These are phyloP conservation scores for Cephalophus harveyi DNA, from an alignment of 2,113 vertebrate genomes.

Conservation along the genomic window DNA sequence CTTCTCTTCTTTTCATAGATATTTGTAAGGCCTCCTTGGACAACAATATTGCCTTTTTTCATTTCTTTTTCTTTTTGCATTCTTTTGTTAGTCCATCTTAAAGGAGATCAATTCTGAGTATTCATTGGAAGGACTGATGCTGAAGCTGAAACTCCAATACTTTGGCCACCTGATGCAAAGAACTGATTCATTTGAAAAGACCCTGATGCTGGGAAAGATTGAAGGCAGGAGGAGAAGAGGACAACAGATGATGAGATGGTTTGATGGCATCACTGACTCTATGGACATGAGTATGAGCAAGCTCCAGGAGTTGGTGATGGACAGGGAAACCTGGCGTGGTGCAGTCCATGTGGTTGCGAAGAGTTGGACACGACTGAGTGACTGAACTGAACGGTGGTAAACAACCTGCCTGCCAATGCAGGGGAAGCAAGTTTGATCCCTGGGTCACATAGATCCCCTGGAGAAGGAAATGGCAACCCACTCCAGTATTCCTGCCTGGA, in stretches of 20 bases:
- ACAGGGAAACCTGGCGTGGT: background rate
- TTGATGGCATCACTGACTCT: background rate
- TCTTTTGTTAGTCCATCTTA: background rate
- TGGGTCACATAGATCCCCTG: background rate
- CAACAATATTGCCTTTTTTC: background rate
- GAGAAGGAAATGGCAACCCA: background rate
- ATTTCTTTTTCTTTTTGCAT: background rate
- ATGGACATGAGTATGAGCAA: background rate
- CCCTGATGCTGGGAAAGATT: background rate
- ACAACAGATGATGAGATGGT: background rate
- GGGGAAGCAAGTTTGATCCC: background rate
- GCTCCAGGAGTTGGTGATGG: background rate
- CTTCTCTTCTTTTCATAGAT: background rate
- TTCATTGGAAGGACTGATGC: background rate
- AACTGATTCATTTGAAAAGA: background rate
- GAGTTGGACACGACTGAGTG: background rate
- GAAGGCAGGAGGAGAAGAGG: background rate
- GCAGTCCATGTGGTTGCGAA: fast-evolving
- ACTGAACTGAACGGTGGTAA: background rate
- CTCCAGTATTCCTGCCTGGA: background rate
- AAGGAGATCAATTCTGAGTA: background rate
- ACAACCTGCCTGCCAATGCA: background rate
- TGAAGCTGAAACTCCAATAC: background rate
- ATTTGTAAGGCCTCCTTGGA: background rate
- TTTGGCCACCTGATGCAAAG: background rate